Conservation (phyloP, 2,888 invertebrate genomes). For the Acleris laterana region DNA sequence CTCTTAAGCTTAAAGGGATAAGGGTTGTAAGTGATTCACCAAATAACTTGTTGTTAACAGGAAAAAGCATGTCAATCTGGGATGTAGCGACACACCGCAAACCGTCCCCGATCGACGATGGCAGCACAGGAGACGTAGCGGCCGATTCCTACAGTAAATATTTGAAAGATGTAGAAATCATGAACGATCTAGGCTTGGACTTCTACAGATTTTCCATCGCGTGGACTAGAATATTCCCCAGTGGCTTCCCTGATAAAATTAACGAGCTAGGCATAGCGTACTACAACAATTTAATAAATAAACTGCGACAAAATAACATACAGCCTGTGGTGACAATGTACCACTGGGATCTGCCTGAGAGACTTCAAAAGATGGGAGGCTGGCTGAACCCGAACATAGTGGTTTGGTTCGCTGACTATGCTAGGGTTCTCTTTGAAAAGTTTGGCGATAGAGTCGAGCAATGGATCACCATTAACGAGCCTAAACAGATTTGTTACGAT, state of each 20-base stretch:
- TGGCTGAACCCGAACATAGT: slow-evolving; percentile 83
- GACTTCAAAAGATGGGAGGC: slow-evolving; percentile 83
- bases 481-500: slow-evolving; percentile 65
- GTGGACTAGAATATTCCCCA: slow-evolving; percentile 87
- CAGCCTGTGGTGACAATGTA: slow-evolving; percentile 85
- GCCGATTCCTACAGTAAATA: slow-evolving; percentile 87
- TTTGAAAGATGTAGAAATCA: slow-evolving; percentile 76
- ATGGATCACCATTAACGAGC: slow-evolving; percentile 86
- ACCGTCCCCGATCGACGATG: slow-evolving; percentile 50
- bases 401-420: slow-evolving; percentile 83
- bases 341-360: slow-evolving; percentile 86
- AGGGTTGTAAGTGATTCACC: too few relatives aligned
- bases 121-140: slow-evolving; percentile 81
- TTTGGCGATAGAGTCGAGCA: slow-evolving; percentile 77
- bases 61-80: slow-evolving; percentile 85
- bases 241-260: slow-evolving; percentile 76
- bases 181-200: slow-evolving; percentile 72
- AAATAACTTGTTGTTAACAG: slow-evolving; percentile 54
- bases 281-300: slow-evolving; percentile 86
- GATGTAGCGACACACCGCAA: slow-evolving; percentile 64
- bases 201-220: slow-evolving; percentile 86
- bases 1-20: too few relatives aligned
- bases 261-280: slow-evolving; percentile 85
- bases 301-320: slow-evolving; percentile 81
- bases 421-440: slow-evolving; percentile 74